Evolutionary conservation across 1,140 invertebrate species (phyloP), one percentile per base, ranked within the genome.

Genomic region (Trichogramma pretiosum): DNA sequence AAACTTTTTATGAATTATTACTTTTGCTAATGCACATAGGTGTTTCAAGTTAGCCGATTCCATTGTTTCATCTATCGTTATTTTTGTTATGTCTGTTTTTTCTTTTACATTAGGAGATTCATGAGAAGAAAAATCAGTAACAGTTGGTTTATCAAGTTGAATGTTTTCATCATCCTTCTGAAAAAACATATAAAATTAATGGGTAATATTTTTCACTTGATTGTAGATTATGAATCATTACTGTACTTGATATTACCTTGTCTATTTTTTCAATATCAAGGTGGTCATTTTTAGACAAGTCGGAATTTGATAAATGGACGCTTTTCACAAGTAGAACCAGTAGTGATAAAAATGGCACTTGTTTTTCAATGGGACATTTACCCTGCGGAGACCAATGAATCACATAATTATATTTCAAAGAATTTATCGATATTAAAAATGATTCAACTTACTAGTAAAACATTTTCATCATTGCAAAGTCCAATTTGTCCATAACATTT

Each of bases 401-500:
- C n/a, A 34, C 14, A 35, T 33, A 48, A 24, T 30, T 46, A 46
- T 23, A 5, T 41, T 42, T 28, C 46, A 7, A 36, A 39, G 42
- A 46, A 14, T 14, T 22, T 37, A 34, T 21, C n/a, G 21, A 51
- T 33, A 21, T 45, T n/a, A 37, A 26, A 21, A 39, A 46, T 21
- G 24, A 32, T 5, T 44, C 10, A 11, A 53, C 55, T 13, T 34
- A 60, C 58, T 43, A 55, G 33, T 17, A 60, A 39, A 26, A 53
- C 38, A 30, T 56, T 46, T 22, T 50, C 30, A 16, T 53, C 42
- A 24, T 32, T 50, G 35, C 51, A 56, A 33, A 60, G 38, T 21
- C 58, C 56, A 13, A 57, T 48, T 50, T 54, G 7, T 41, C 55
- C 53, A 16, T n/a, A 54, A 51, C 10, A 48, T 38, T 51, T 39